A percentile compares a stretch with the other conserved stretches of the same genome.
phyloP scores from a whole-genome alignment of 2,113 vertebrate species.

The Aspidoscelis tigris region DNA sequence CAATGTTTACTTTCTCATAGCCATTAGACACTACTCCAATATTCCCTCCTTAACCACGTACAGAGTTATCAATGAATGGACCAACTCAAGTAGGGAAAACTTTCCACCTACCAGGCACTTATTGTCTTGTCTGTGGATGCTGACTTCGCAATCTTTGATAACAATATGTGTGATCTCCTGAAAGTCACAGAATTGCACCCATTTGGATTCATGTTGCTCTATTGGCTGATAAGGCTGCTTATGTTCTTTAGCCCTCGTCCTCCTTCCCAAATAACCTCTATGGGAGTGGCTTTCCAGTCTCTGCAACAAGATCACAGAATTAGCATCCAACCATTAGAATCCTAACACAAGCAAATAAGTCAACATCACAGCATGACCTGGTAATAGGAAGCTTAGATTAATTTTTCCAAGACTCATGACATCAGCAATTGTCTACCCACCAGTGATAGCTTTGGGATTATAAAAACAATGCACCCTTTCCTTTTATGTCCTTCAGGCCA shows the following conservation, averaged over 20 bases:
- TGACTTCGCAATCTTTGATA: constrained; percentile 74
- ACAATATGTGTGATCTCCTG: constrained; percentile 88
- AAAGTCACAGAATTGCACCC: constrained; percentile 88
- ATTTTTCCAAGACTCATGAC: background rate
- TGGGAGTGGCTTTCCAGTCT: fast-evolving
- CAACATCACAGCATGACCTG: background rate
- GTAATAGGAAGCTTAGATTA: background rate
- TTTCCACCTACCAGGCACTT: constrained; percentile 81
- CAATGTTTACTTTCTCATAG: background rate
- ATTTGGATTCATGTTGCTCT: constrained; percentile 51
- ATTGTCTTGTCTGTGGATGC: constrained; percentile 88
- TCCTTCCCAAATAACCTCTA: constrained; percentile 33
- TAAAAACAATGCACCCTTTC: background rate
- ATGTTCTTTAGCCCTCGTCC: constrained; percentile 36
- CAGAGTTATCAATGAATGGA: background rate
- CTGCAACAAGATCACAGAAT: constrained; percentile 21
- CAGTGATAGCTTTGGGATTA: background rate
- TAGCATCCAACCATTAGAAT: background rate
- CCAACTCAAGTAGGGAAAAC: fast-evolving
- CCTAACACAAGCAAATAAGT: background rate
- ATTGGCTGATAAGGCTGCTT: constrained; percentile 14
- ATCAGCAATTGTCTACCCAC: background rate
- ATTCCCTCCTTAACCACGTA: background rate
- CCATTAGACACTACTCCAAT: background rate
- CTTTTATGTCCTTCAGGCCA: too few relatives aligned